Conservation (phyloP, 2,888 invertebrate species). For the Trissolcus japonicus region DNA sequence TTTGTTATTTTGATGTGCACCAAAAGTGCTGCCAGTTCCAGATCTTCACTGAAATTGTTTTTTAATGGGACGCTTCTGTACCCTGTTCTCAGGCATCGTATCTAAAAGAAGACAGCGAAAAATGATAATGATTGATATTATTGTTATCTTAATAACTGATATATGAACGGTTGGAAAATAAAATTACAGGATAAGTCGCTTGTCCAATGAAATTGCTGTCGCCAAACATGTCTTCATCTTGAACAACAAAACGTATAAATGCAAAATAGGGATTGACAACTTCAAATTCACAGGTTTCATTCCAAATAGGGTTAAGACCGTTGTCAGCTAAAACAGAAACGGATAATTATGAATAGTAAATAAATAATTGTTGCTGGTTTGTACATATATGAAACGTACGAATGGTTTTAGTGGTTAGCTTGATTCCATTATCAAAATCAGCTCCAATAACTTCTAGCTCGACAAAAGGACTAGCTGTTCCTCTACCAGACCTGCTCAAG, state of each 20-base stretch:
- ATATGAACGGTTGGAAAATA: neutral
- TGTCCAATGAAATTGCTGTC: conserved; percentile 94
- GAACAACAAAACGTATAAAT: conserved; percentile 89
- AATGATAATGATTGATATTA: neutral
- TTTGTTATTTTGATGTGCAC: conserved; percentile 85
- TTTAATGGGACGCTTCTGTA: conserved; percentile 93
- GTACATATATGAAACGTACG: conserved; percentile 78
- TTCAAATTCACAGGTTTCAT: conserved; percentile 89
- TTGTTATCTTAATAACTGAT: neutral
- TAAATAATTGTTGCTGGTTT: neutral
- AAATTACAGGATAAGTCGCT: conserved; percentile 89
- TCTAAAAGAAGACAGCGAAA: conserved; percentile 72
- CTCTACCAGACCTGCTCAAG: conserved; percentile 88
- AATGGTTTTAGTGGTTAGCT: conserved; percentile 90
- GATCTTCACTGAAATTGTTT: conserved; percentile 93
- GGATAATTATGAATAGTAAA: no score
- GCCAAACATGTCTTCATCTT: conserved; percentile 98
- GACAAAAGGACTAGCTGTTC: conserved; percentile 92
- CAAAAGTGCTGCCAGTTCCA: conserved; percentile 93
- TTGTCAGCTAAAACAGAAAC: conserved; percentile 84
- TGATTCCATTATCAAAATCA: conserved; percentile 89
- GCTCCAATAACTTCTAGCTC: conserved; percentile 94
- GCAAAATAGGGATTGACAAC: conserved; percentile 90
- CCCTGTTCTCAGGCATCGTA: conserved; percentile 87
- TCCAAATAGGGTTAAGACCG: conserved; percentile 96